Base-by-base conservation (phyloP, 2,113 vertebrate genomes). In the Galeopterus variegatus region DNA sequence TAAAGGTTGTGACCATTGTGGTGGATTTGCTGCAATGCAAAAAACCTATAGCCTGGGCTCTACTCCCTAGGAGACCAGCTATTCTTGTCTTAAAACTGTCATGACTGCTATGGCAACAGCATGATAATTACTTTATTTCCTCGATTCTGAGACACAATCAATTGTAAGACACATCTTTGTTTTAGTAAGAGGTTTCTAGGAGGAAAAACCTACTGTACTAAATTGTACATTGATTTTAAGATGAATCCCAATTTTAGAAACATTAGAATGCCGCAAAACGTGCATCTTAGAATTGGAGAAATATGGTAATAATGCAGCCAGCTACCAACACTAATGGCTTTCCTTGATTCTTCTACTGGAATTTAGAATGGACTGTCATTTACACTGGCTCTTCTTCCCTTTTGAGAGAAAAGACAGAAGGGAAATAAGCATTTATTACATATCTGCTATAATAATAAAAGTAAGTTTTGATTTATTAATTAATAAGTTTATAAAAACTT, bases 161-260 rank as follows among this genome's bases (percentile, higher is more conserved):
- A 45, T 88, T 90, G 14, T 77, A 86, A 93, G 82, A 28, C 45
- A 90, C n/a, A 56, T 75, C 24, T 97, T 92, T 13, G 4, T 79
- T 96, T 97, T 95, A 96, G 75, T 92, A 90, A 87, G 83, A 90
- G 28, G 26, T 92, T 93, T 95, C 67, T 96, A 89, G 90, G 41
- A 96, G 60, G 58, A 80, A 97, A 69, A 65, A 28, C 8, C 45
- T 64, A 62, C 64, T 85, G 31, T 80, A 60, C 87, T 92, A 90
- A 91, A 45, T 83, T 88, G 41, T 41, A 50, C 23, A n/a, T 95
- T 93, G 86, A 96, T 88, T 94, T 96, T 92, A 77, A 81, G 33
- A 67, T 88, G 41, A 62, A 62, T 33, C 8, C 24, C 48, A 92
- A 64, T 70, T 83, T 96, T 84, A 80, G 17, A 69, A 80, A 88